Conservation (phyloP, 2,797 vertebrate genomes). For the Fringilla coelebs region DNA sequence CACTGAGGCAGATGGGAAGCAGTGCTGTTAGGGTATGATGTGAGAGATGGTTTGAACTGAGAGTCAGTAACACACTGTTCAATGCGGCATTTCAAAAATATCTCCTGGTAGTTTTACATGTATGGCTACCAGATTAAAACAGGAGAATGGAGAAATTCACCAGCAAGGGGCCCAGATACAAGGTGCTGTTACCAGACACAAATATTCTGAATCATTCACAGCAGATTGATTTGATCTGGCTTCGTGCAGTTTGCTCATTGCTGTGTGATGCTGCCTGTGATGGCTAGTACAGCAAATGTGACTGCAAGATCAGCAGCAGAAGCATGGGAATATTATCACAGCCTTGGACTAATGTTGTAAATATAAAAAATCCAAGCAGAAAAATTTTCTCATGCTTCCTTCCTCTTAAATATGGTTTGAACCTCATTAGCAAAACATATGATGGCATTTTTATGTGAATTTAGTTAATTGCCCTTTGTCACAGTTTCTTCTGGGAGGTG, state of each 20-base stretch:
- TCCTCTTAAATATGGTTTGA: background rate
- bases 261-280: accelerated
- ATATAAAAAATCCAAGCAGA: background rate
- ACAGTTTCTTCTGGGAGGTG: background rate
- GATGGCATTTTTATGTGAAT: background rate
- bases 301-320: background rate
- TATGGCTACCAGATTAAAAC: constrained; percentile 14
- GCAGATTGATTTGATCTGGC: background rate
- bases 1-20: constrained; percentile 50
- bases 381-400: background rate
- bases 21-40: constrained; percentile 15
- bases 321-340: background rate
- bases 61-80: constrained; percentile 47
- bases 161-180: background rate
- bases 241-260: background rate
- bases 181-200: background rate
- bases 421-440: background rate
- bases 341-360: background rate
- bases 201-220: background rate
- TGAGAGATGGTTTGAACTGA: constrained; percentile 34
- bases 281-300: background rate
- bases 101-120: constrained; percentile 11
- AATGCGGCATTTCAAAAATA: constrained; percentile 28
- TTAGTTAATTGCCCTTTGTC: constrained; percentile 17
- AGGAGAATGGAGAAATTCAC: constrained; percentile 11